phyloP scores from a whole-genome alignment of 2,797 vertebrate species.

The Dermochelys coriacea region DNA sequence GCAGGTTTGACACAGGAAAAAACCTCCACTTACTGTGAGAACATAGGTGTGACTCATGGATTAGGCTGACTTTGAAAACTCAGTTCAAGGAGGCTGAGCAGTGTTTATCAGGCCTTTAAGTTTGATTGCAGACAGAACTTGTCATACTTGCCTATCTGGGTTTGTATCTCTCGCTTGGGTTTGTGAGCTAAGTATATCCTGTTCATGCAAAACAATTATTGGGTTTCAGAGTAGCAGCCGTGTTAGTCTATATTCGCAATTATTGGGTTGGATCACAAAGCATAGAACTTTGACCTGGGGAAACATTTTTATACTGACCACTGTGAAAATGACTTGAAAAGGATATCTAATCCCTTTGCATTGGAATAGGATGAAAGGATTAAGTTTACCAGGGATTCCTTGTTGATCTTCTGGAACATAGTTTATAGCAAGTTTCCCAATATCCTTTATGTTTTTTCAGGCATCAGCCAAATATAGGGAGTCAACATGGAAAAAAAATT shows the following conservation, averaged over 20 bases:
- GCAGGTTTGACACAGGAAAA: background rate
- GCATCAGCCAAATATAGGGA: background rate
- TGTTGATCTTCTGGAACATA: background rate
- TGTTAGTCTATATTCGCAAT: background rate
- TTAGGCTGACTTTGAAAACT: background rate
- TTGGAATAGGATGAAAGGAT: background rate
- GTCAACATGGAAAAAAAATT: background rate
- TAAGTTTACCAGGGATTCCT: background rate
- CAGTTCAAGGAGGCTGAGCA: background rate
- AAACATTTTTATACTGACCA: background rate
- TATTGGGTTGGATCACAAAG: background rate
- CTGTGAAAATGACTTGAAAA: background rate
- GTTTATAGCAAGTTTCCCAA: background rate
- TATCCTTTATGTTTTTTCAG: background rate
- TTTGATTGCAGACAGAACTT: background rate
- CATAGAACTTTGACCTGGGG: background rate
- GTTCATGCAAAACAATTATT: background rate
- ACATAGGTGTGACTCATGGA: background rate
- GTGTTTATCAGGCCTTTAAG: background rate
- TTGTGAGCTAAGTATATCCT: background rate
- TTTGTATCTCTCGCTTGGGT: no score
- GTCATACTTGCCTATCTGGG: background rate
- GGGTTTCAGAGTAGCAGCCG: background rate
- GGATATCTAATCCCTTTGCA: background rate
- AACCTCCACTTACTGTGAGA: fast-evolving